phyloP scores from a whole-genome alignment of 2,113 vertebrate species.

The Phainopepla nitens region DNA sequence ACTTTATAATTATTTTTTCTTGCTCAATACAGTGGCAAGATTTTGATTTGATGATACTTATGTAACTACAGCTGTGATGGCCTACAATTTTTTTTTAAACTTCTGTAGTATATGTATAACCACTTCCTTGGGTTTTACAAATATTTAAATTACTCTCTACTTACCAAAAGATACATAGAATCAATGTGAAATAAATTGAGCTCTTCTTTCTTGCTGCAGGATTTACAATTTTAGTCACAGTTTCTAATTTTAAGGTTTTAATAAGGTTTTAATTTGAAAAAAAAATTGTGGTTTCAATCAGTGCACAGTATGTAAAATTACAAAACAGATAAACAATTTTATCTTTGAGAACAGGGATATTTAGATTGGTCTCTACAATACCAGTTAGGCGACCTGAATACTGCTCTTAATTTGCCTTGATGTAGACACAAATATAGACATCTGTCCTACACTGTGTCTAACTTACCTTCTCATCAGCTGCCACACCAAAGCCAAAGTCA shows the following conservation, averaged over 20 bases:
- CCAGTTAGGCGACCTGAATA: not conserved
- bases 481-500: conserved; percentile 92
- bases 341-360: not conserved
- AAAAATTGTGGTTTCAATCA: not conserved
- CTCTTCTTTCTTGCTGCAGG: not conserved
- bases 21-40: not conserved
- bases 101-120: not conserved
- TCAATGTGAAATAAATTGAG: not conserved
- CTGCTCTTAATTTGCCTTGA: not conserved
- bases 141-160: not conserved
- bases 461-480: conserved; percentile 94
- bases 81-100: not conserved
- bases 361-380: not conserved
- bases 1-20: not conserved
- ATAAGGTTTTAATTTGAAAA: not conserved
- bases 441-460: not conserved
- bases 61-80: not conserved
- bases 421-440: rapidly evolving
- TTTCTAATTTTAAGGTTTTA: not conserved
- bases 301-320: not conserved
- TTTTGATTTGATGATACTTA: not conserved
- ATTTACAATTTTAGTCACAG: not conserved
- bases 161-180: not conserved
- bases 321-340: not conserved
- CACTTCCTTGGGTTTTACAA: not conserved